These are phyloP conservation scores for Mycalesis mineus DNA, from an alignment of 2,888 invertebrate genomes.

Conservation along the genomic window DNA sequence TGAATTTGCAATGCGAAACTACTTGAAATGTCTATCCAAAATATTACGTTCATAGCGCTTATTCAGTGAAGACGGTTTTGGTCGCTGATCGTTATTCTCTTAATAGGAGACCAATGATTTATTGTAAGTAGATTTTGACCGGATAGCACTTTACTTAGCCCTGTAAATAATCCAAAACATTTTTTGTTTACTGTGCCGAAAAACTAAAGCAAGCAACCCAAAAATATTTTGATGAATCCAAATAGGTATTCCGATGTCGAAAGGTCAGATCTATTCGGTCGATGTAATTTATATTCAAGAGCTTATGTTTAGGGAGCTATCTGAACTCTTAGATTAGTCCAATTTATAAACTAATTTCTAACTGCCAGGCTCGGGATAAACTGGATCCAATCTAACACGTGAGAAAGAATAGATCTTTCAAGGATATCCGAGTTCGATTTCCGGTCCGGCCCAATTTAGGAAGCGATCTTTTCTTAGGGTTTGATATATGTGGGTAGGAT, in stretches of 20 bases:
- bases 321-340: not conserved
- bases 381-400: not conserved
- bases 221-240: not conserved
- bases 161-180: not conserved
- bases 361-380: not conserved
- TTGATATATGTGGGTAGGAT: not conserved
- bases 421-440: not conserved
- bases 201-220: not conserved
- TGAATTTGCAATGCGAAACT: no score
- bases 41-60: no score
- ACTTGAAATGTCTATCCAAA: no score
- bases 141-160: no score
- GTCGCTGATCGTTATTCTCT: no score
- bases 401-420: not conserved
- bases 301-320: not conserved
- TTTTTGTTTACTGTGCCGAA: not conserved
- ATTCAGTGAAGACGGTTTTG: no score
- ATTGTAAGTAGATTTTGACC: no score
- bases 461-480: not conserved
- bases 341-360: conserved; percentile 2
- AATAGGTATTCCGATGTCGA: not conserved
- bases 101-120: no score
- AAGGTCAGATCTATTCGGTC: not conserved
- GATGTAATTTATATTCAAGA: conserved; percentile 2
- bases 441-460: not conserved